Conservation (phyloP, 2,888 invertebrate genomes). For the Camptogramma bilineatum region DNA sequence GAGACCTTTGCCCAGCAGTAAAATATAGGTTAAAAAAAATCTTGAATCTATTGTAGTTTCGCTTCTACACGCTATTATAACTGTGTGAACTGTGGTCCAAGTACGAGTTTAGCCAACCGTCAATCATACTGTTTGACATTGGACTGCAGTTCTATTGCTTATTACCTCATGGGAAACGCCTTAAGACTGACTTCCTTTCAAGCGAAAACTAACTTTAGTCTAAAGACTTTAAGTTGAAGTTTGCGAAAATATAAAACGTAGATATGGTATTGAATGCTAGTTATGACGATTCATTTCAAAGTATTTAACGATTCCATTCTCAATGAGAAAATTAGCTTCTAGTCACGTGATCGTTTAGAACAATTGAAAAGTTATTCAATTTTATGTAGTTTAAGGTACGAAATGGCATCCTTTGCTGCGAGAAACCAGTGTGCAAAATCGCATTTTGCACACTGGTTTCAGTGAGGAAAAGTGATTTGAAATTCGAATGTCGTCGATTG, state of each 20-base stretch:
- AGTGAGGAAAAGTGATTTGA: too few relatives aligned
- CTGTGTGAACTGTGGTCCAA: conserved; percentile 18
- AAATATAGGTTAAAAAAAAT: too few relatives aligned
- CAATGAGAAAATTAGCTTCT: conserved; percentile 28
- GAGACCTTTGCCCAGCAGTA: too few relatives aligned
- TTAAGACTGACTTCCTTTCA: conserved; percentile 1
- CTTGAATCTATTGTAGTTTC: conserved; percentile 6
- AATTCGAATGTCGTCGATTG: too few relatives aligned
- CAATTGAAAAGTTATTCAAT: not conserved
- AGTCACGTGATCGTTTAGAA: conserved; percentile 25
- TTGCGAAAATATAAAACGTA: not conserved
- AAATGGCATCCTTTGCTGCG: too few relatives aligned
- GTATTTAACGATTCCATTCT: conserved; percentile 24
- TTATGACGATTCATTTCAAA: conserved; percentile 2
- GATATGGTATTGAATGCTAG: not conserved
- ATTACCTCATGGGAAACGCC: conserved; percentile 31
- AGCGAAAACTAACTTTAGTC: not conserved
- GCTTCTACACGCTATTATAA: conserved; percentile 6
- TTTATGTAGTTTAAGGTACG: not conserved
- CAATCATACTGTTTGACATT: conserved; percentile 43
- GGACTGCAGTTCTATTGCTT: conserved; percentile 40
- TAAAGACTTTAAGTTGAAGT: not conserved
- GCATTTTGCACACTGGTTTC: too few relatives aligned
- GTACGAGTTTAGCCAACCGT: conserved; percentile 35
- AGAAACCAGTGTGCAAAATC: not conserved